Conservation (phyloP, 2,113 vertebrate genomes). For the Peromyscus polionotus region DNA sequence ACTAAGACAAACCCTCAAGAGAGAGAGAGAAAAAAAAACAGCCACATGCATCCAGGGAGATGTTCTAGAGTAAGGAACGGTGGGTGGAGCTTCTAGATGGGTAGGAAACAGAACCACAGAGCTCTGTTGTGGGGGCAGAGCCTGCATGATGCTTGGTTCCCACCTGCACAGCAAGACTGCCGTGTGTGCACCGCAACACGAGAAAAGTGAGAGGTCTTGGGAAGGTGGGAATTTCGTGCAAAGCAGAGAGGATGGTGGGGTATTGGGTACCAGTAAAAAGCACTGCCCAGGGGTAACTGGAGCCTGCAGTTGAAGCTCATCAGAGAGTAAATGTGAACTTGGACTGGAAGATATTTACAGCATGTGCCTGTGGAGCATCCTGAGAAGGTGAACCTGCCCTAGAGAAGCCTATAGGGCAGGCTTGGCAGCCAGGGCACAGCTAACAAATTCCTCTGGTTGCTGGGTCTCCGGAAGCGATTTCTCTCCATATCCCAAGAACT, state of each 20-base stretch:
- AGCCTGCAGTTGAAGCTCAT: background rate
- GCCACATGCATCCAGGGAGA: background rate
- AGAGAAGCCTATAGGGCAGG: background rate
- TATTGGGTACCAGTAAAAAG: background rate
- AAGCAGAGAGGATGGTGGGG: background rate
- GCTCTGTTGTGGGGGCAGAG: background rate
- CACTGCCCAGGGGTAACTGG: background rate
- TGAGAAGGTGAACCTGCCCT: background rate
- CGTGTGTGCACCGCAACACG: background rate
- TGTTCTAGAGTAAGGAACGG: background rate
- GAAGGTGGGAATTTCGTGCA: background rate
- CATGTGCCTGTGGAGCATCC: background rate
- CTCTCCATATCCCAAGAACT: background rate
- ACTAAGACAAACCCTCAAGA: background rate
- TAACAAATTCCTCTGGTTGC: background rate
- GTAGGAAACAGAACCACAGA: background rate
- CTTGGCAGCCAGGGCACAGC: background rate
- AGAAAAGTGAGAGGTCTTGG: background rate
- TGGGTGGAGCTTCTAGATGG: background rate
- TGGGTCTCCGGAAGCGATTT: background rate
- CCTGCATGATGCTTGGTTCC: too few relatives aligned
- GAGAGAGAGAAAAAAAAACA: background rate
- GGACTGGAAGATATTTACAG: background rate
- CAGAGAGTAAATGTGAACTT: too few relatives aligned
- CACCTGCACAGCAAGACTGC: background rate